Conservation (phyloP, 2,888 invertebrate species). For the Biston betularia region DNA sequence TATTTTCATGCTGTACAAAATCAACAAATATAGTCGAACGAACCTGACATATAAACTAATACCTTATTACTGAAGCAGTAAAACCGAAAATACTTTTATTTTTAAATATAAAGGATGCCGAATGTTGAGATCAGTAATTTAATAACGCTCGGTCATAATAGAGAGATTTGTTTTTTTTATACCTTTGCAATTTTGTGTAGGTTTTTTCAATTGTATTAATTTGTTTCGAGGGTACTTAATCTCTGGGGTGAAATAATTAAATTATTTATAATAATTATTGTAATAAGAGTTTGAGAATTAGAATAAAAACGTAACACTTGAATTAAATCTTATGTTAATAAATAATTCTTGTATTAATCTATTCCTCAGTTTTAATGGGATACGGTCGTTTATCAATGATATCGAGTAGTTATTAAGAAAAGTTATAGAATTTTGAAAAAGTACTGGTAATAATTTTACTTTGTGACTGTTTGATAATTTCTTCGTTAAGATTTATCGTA, state of each 20-base stretch:
- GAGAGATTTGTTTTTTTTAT: conserved; percentile 47
- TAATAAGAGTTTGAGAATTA: not conserved
- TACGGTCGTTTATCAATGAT: no score
- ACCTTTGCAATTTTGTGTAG: conserved; percentile 3
- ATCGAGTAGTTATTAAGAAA: no score
- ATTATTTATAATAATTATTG: conserved; percentile 2
- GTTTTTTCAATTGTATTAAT: conserved; percentile 12
- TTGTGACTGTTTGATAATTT: no score
- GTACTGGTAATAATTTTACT: no score
- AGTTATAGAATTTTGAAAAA: no score
- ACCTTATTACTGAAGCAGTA: conserved; percentile 21
- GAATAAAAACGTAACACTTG: not conserved
- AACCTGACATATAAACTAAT: conserved; percentile 12
- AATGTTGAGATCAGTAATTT: conserved; percentile 31
- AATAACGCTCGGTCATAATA: conserved; percentile 41
- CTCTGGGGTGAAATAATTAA: conserved; percentile 16
- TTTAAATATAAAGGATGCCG: conserved; percentile 34
- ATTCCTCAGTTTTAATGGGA: no score
- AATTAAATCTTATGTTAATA: not conserved
- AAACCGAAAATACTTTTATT: conserved; percentile 28
- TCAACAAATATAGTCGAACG: conserved; percentile 39
- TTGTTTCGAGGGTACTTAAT: not conserved
- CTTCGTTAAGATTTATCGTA: no score
- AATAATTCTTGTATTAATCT: no score
- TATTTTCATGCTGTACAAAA: conserved; percentile 54